Evolutionary conservation across 2,797 vertebrate genomes (phyloP).

Genomic region (Cyclura pinguis): DNA sequence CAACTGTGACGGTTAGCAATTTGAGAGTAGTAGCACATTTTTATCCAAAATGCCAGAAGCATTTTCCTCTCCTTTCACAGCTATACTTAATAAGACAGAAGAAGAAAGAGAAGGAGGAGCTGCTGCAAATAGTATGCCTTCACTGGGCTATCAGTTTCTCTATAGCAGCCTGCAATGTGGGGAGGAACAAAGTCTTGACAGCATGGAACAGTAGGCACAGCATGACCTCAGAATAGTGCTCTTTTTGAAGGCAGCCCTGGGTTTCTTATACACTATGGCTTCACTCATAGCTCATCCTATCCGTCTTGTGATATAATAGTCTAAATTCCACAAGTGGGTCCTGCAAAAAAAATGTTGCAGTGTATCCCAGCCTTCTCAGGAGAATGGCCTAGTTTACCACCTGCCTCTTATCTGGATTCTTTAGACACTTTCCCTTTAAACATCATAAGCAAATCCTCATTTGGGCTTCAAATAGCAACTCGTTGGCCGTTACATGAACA

Average conservation of each 20-base stretch:
- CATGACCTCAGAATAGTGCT: neutral
- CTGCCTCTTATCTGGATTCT: neutral
- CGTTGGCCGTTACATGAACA: neutral
- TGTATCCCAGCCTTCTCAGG: neutral
- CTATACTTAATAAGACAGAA: neutral
- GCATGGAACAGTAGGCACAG: neutral
- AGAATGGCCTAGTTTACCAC: neutral
- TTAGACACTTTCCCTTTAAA: neutral
- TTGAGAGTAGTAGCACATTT: neutral
- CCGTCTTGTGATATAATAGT: neutral
- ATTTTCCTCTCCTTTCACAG: neutral
- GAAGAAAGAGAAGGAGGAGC: neutral
- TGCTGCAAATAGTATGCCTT: neutral
- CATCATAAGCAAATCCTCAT: neutral
- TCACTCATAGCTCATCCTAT: neutral
- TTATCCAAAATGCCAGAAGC: neutral
- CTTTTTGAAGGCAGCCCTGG: neutral
- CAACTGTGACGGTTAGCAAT: constrained; percentile 50
- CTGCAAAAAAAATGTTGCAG: neutral
- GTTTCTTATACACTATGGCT: neutral
- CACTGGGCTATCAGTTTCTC: neutral
- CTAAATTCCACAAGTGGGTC: neutral
- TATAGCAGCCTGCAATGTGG: neutral
- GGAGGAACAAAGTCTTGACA: neutral
- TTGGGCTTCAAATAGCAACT: too few species aligned